These are phyloP conservation scores for Mechanitis mazaeus DNA, from an alignment of 2,888 invertebrate species.

Conservation along the genomic window DNA sequence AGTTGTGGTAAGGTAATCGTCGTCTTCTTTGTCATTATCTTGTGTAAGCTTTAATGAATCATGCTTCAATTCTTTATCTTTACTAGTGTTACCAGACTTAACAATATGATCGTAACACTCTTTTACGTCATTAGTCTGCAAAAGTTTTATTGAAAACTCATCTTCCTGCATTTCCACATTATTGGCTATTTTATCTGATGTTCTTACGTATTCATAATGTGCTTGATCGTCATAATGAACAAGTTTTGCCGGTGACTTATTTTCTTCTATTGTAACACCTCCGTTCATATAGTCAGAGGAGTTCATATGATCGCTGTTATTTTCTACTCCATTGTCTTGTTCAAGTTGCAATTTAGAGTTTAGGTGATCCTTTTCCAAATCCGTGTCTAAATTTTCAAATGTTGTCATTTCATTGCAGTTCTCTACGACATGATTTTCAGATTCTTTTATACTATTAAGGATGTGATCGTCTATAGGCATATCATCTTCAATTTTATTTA, in stretches of 20 bases:
- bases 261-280: background rate
- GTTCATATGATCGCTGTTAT: background rate
- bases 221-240: background rate
- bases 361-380: background rate
- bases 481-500: constrained; percentile 40
- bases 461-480: constrained; percentile 21
- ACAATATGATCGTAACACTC: background rate
- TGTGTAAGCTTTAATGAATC: background rate
- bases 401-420: background rate
- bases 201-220: background rate
- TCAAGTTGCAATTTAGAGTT: background rate
- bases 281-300: background rate
- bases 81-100: background rate
- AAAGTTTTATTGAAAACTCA: background rate
- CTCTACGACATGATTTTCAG: background rate
- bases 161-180: background rate
- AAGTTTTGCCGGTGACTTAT: background rate
- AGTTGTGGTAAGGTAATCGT: background rate
- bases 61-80: background rate
- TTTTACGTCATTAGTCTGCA: background rate
- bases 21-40: background rate
- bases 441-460: constrained; percentile 25
- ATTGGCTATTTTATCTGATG: background rate
- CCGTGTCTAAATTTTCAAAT: background rate
- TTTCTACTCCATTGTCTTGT: background rate